Conservation (phyloP, 2,797 vertebrate species). For the Lepus townsendii region DNA sequence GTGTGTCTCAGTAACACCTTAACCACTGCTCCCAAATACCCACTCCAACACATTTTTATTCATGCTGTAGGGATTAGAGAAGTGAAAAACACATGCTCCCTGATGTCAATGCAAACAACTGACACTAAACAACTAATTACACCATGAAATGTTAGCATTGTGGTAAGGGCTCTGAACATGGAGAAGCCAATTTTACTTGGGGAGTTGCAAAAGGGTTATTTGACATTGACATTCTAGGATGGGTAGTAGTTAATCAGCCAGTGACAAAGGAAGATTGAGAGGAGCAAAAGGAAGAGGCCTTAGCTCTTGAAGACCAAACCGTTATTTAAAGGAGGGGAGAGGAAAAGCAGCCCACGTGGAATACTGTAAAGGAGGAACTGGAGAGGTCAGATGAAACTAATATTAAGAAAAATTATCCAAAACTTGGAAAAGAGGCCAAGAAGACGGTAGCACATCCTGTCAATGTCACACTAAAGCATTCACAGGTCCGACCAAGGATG, state of each 20-base stretch:
- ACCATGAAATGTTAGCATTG: background rate
- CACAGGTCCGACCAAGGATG: background rate
- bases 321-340: background rate
- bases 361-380: background rate
- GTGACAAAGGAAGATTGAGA: background rate
- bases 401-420: background rate
- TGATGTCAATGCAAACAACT: background rate
- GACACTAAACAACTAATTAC: constrained; percentile 38
- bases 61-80: background rate
- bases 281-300: background rate
- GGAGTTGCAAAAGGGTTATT: background rate
- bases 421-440: background rate
- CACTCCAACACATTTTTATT: background rate
- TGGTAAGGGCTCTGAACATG: background rate
- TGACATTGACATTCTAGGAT: background rate
- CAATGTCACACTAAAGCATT: background rate
- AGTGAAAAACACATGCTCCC: background rate
- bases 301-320: background rate
- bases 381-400: background rate
- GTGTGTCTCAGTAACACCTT: no score
- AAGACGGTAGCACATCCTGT: background rate
- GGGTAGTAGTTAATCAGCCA: background rate
- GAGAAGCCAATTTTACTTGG: background rate
- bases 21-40: no score
- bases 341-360: background rate